These are phyloP conservation scores for Sebastes hopkinsi DNA, from an alignment of 2,797 vertebrate genomes.

Conservation along the genomic window DNA sequence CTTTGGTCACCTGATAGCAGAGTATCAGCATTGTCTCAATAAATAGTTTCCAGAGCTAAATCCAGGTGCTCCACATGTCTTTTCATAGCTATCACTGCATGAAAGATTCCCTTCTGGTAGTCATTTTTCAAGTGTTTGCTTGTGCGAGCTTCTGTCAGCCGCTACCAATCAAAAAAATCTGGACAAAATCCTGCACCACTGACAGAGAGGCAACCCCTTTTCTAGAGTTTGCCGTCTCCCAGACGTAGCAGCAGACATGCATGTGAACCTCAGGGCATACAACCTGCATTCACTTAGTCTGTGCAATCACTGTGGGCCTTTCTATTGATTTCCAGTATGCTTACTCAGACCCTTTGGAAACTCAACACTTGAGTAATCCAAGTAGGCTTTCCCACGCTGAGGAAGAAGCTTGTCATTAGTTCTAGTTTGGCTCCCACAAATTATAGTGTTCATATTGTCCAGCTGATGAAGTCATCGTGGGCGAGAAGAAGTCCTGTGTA, in stretches of 20 bases:
- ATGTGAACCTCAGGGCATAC: background rate
- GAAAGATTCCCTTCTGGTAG: conserved; percentile 10
- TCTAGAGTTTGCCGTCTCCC: conserved; percentile 1
- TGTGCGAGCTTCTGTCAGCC: background rate
- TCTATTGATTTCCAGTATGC: conserved; percentile 6
- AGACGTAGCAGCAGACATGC: conserved; percentile 12
- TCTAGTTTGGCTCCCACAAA: conserved; percentile 51
- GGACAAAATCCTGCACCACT: conserved; percentile 7
- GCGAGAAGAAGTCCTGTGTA: background rate
- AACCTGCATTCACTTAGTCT: background rate
- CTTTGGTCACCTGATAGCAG: background rate
- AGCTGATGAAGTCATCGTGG: conserved; percentile 61
- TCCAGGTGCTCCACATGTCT: conserved; percentile 23
- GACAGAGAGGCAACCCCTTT: background rate
- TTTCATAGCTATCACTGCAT: background rate
- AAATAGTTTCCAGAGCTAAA: conserved; percentile 29
- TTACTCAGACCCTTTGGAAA: conserved; percentile 37
- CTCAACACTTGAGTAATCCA: conserved; percentile 16
- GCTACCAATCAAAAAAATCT: conserved; percentile 2
- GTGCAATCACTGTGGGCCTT: background rate
- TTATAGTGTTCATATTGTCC: conserved; percentile 50
- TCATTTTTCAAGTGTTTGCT: conserved; percentile 29
- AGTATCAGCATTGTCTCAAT: background rate
- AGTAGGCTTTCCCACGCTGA: conserved; percentile 62
- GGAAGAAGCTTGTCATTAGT: conserved; percentile 52